Conservation (phyloP, 2,797 vertebrate species). For the Peromyscus aztecus region DNA sequence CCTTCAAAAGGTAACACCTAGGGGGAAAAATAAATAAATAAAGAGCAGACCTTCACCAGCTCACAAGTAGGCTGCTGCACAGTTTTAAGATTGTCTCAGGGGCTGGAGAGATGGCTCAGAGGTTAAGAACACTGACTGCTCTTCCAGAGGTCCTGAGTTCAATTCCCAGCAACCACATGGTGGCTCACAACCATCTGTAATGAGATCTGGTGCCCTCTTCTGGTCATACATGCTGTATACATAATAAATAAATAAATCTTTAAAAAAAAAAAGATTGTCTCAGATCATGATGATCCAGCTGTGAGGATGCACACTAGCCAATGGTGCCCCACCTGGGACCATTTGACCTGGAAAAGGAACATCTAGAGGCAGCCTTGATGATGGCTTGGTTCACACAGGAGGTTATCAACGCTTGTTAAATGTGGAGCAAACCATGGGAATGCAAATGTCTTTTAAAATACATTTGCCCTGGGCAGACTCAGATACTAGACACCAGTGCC, state of each 20-base stretch:
- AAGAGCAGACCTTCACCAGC: background rate
- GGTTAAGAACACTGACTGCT: too few species aligned
- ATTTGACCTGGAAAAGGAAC: background rate
- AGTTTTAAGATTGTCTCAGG: background rate
- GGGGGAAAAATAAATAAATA: background rate
- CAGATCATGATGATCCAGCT: background rate
- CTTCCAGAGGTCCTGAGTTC: too few species aligned
- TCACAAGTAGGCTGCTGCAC: background rate
- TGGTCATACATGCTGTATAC: too few species aligned
- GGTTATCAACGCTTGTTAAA: background rate
- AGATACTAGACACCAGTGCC: background rate
- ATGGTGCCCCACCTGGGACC: background rate
- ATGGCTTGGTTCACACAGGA: background rate
- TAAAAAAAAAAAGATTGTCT: background rate
- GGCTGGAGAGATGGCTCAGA: too few species aligned
- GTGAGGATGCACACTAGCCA: background rate
- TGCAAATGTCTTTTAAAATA: slow-evolving; percentile 5
- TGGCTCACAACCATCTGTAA: too few species aligned
- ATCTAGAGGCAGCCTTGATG: background rate
- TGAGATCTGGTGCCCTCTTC: too few species aligned
- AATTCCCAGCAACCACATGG: too few species aligned
- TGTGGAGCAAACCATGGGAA: background rate
- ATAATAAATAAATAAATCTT: too few species aligned
- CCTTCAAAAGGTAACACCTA: background rate
- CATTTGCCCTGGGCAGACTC: background rate